Evolutionary conservation across 1,140 invertebrate genomes (phyloP).

Genomic region (Zaprionus camerounensis): DNA sequence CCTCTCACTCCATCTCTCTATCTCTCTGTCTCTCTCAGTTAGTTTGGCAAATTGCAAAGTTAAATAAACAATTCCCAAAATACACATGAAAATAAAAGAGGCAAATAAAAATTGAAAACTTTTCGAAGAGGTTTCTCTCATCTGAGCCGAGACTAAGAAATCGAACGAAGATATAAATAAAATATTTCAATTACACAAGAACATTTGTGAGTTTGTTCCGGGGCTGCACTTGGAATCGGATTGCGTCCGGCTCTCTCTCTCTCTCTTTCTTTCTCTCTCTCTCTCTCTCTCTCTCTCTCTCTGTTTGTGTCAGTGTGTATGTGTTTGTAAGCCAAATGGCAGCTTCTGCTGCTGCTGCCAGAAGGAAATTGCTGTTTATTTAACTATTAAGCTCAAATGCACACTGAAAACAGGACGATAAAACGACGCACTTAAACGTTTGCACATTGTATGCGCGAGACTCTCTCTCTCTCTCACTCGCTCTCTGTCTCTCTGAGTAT

Average conservation of each 20-base stretch:
- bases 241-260: not conserved
- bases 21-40: not conserved
- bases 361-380: slow-evolving; percentile 77
- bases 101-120: slow-evolving; percentile 10
- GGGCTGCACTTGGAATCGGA: not conserved
- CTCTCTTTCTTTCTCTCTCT: slow-evolving; percentile 6
- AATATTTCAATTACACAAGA: slow-evolving; percentile 49
- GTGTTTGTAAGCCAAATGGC: slow-evolving; percentile 45
- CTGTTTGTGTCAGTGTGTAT: slow-evolving; percentile 14
- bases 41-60: not conserved
- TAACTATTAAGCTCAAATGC: slow-evolving; percentile 77
- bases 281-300: slow-evolving; percentile 8
- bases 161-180: slow-evolving; percentile 37
- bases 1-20: too few relatives aligned
- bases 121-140: not conserved
- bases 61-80: slow-evolving; percentile 22
- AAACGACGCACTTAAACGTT: slow-evolving; percentile 42
- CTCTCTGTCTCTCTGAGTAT: not conserved
- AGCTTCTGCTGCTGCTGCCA: slow-evolving; percentile 44
- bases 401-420: slow-evolving; percentile 53
- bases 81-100: slow-evolving; percentile 13
- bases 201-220: slow-evolving; percentile 27
- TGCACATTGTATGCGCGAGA: slow-evolving; percentile 24
- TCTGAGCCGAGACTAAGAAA: not conserved
- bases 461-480: slow-evolving; percentile 5